Conservation (phyloP, 2,797 vertebrate species). For the Moxostoma hubbsi region DNA sequence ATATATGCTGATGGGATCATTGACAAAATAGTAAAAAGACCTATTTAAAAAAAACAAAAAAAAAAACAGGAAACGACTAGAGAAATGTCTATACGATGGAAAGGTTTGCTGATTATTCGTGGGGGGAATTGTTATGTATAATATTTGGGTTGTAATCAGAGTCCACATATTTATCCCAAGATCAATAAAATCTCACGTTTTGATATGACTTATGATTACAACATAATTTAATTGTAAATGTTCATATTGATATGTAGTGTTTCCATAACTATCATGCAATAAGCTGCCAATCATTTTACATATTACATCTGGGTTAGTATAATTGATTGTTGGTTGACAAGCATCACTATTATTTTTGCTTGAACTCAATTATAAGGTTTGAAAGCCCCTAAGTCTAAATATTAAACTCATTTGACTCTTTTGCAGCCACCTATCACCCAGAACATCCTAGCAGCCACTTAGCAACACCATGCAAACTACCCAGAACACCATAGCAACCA, state of each 20-base stretch:
- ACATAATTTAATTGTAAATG: constrained; percentile 7
- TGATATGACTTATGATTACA: not conserved
- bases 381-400: not conserved
- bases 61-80: constrained; percentile 1
- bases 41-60: not conserved
- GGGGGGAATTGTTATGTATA: not conserved
- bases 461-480: no score
- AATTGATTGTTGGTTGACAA: not conserved
- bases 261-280: constrained; percentile 11
- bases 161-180: not conserved
- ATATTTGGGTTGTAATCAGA: constrained; percentile 29
- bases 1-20: constrained; percentile 8
- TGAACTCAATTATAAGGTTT: no score
- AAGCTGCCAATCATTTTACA: constrained; percentile 9
- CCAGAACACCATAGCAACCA: no score
- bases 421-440: no score
- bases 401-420: no score
- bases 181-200: not conserved
- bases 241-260: not conserved
- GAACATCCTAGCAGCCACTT: no score
- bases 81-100: not conserved
- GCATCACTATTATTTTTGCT: not conserved
- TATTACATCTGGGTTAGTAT: constrained; percentile 13
- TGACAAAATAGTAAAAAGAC: constrained; percentile 13
- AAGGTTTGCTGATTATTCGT: constrained; percentile 5